Evolutionary conservation across 2,888 invertebrate genomes (phyloP).

Genomic region (Protonemura montana): DNA sequence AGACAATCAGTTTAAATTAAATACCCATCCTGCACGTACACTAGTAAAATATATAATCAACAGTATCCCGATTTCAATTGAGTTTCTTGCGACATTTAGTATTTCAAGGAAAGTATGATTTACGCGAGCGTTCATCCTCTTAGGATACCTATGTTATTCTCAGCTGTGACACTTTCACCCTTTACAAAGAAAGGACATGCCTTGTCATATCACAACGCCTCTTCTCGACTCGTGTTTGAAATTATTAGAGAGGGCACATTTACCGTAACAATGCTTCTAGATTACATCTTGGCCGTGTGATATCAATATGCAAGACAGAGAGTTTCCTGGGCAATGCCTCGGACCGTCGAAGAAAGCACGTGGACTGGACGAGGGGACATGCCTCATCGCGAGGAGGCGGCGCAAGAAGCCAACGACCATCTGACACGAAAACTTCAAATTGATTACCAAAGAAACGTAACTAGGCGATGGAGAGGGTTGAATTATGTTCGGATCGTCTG

Average conservation of each 20-base stretch:
- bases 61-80: neutral
- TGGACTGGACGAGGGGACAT: neutral
- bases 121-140: neutral
- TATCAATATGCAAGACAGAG: neutral
- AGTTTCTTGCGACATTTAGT: neutral
- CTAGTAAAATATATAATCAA: neutral
- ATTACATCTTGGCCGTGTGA: neutral
- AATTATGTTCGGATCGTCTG: neutral
- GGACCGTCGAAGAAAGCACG: neutral
- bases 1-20: neutral
- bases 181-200: neutral
- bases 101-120: neutral
- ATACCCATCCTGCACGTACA: neutral
- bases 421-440: neutral
- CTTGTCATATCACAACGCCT: neutral
- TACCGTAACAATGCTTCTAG: neutral
- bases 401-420: neutral
- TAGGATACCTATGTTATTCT: neutral
- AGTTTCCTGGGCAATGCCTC: neutral
- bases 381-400: too few relatives aligned
- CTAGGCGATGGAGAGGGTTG: neutral
- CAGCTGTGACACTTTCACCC: neutral
- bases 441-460: neutral
- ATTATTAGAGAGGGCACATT: neutral
- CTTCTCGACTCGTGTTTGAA: neutral